phyloP scores from a whole-genome alignment of 2,797 vertebrate genomes.

The Syngnathus acus region DNA sequence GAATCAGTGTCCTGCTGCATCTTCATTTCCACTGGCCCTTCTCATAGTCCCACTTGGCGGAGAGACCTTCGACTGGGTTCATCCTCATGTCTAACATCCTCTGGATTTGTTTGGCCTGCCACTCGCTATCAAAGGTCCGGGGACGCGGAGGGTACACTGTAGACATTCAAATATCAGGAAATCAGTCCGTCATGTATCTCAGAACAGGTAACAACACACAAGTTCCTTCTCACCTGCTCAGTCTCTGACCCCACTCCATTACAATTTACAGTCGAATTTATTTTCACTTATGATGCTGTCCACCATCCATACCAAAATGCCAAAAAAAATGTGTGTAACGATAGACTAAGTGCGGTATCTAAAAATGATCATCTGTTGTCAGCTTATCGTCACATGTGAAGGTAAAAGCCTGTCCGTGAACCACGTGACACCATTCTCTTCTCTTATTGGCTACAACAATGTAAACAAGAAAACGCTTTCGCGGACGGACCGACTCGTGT shows the following conservation, averaged over 20 bases:
- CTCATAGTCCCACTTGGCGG: constrained; percentile 79
- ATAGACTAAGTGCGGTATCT: too few relatives aligned
- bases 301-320: too few relatives aligned
- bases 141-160: constrained; percentile 71
- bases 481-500: neutral
- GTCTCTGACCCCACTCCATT: too few relatives aligned
- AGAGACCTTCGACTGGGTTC: constrained; percentile 73
- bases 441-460: neutral
- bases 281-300: too few relatives aligned
- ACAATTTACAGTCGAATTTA: too few relatives aligned
- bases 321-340: too few relatives aligned
- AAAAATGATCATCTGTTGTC: too few relatives aligned
- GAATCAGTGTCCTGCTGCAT: neutral
- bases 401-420: neutral
- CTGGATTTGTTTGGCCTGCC: constrained; percentile 71
- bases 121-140: constrained; percentile 65
- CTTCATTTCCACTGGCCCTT: constrained; percentile 82
- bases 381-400: too few relatives aligned
- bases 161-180: neutral
- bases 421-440: neutral
- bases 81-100: constrained; percentile 79
- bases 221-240: too few relatives aligned
- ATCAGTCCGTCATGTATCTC: neutral
- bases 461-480: neutral
- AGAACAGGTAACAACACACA: too few relatives aligned